phyloP scores from a whole-genome alignment of 2,888 invertebrate species.

The Exocentrus adspersus region DNA sequence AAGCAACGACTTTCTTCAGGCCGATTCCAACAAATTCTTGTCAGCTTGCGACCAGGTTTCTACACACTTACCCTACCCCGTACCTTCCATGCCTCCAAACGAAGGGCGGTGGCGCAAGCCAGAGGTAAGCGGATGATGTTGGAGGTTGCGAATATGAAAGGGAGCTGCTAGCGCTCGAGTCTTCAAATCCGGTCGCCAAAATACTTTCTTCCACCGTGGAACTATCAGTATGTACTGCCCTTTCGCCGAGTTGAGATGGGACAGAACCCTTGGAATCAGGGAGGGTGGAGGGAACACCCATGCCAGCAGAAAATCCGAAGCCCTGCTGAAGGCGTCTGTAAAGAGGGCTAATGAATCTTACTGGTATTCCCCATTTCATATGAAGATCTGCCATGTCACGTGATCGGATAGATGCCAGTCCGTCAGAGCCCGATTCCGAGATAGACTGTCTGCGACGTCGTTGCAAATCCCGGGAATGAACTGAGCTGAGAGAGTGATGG shows the following conservation, averaged over 20 bases:
- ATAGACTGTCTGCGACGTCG: slow-evolving; percentile 42
- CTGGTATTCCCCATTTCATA: slow-evolving; percentile 38
- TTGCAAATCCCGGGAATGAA: slow-evolving; percentile 41
- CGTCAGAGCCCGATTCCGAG: slow-evolving; percentile 25
- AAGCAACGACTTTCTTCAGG: background rate
- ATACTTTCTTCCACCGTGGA: slow-evolving; percentile 44
- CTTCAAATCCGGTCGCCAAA: slow-evolving; percentile 52
- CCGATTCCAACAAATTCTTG: background rate
- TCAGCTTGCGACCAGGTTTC: background rate
- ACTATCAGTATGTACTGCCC: slow-evolving; percentile 47
- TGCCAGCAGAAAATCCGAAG: slow-evolving; percentile 35
- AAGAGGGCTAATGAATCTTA: slow-evolving; percentile 31
- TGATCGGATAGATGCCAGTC: slow-evolving; percentile 38
- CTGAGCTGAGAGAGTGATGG: slow-evolving; percentile 28
- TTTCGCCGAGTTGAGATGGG: slow-evolving; percentile 43
- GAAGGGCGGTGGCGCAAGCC: background rate
- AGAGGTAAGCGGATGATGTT: background rate
- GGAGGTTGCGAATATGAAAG: slow-evolving; percentile 3
- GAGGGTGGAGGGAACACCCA: slow-evolving; percentile 54
- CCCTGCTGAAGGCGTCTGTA: slow-evolving; percentile 41
- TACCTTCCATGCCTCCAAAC: slow-evolving; percentile 17
- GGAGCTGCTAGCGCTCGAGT: slow-evolving; percentile 48
- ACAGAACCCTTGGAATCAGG: slow-evolving; percentile 47
- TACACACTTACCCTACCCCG: background rate
- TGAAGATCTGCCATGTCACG: slow-evolving; percentile 33